These are phyloP conservation scores for Aplochiton taeniatus DNA, from an alignment of 2,797 vertebrate species.

Conservation along the genomic window DNA sequence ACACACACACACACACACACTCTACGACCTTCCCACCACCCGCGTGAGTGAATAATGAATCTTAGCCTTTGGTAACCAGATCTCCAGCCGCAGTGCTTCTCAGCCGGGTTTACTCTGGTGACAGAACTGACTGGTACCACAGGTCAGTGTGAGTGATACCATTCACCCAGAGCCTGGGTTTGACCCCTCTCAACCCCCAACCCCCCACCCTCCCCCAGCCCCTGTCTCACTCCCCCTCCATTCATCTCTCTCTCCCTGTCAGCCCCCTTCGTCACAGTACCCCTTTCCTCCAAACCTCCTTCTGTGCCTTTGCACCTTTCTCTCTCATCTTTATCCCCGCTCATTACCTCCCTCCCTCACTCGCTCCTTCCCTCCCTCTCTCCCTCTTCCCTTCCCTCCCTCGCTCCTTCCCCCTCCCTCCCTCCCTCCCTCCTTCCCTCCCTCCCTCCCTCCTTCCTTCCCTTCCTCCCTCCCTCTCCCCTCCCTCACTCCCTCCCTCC, in stretches of 20 bases:
- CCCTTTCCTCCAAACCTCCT: background rate
- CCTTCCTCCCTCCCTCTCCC: too few relatives aligned
- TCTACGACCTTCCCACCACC: background rate
- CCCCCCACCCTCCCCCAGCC: too few relatives aligned
- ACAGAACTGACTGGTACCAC: constrained; percentile 37
- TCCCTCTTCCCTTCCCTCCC: background rate
- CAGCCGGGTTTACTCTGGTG: constrained; percentile 52
- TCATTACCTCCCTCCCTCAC: too few relatives aligned
- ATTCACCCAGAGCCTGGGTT: constrained; percentile 39
- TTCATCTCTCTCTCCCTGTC: too few relatives aligned
- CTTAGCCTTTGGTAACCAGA: constrained; percentile 63
- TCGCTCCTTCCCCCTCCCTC: too few relatives aligned
- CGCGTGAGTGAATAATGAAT: constrained; percentile 51
- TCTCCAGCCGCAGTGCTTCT: constrained; percentile 51
- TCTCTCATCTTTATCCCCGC: too few relatives aligned
- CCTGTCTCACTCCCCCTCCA: too few relatives aligned
- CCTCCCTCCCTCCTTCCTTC: too few relatives aligned
- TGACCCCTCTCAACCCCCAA: background rate
- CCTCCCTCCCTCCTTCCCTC: too few relatives aligned
- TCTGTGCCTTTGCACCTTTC: constrained; percentile 5
- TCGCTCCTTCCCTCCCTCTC: background rate
- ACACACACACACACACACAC: constrained; percentile 11
- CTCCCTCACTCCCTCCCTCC: constrained; percentile 36
- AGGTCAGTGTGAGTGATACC: constrained; percentile 47
- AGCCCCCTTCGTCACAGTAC: too few relatives aligned